Evolutionary conservation across 2,113 vertebrate genomes (phyloP), one percentile per base, ranked within the genome.

Genomic region (Myocastor coypus): DNA sequence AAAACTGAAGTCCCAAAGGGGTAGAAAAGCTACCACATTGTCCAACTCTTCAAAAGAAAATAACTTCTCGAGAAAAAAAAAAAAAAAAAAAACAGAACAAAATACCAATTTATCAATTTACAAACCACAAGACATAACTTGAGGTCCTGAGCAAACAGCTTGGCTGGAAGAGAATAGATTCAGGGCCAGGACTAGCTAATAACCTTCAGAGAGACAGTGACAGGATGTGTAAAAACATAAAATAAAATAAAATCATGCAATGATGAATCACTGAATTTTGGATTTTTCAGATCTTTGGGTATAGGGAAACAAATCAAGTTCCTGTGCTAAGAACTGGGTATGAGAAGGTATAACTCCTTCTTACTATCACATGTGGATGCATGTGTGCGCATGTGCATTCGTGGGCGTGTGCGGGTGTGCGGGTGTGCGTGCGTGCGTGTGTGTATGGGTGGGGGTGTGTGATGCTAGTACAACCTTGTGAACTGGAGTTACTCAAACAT

Each of bases 81-180:
- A 88, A 83, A 95, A 12, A 32, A 96, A 37, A 42, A 95, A 80
- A 94, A 75, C n/a, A 94, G 87, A 95, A 92, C 69, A 77, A 92
- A 91, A 94, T 24, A 87, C 10, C 68, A 40, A 40, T 94, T 89
- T 95, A 85, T 96, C 83, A 86, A 42, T 88, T 50, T 61, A 55
- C 20, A 69, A 78, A 78, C 17, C 17, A 26, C 52, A 30, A 37
- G 78, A 57, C 50, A 87, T 82, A 88, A 71, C 59, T 81, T 12
- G 4, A 92, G 66, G 61, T 96, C 88, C 61, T 83, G 19, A 90
- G 83, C 40, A 88, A 73, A 57, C 40, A n/a, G 13, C 13, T 57
- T 85, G 89, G 86, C 87, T 64, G 17, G 46, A 92, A 86, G 86
- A 83, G 26, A 61, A 30, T 5, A 10, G n/a, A 78, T 52, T 83